Evolutionary conservation across 2,113 vertebrate genomes (phyloP), one percentile per base, ranked within the genome.

Genomic region (Oryzias celebensis): DNA sequence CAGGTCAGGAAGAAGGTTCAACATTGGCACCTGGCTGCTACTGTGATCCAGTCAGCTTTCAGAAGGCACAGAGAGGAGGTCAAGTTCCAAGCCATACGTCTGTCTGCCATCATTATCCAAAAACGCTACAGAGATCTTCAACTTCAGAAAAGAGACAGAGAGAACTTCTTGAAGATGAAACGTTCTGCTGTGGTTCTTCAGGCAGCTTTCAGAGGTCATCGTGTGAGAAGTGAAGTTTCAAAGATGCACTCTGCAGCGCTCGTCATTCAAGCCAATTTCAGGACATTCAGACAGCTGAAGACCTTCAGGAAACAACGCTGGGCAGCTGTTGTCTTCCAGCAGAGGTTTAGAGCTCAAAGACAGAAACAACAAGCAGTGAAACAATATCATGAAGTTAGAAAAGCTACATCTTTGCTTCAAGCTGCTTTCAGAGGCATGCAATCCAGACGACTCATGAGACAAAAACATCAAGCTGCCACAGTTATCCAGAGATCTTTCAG

Each of bases 41-140:
- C 88, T 23, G 45, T 78, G 43, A 93, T 98, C 55, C 91, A 96
- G 85, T 89, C 94, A 41, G 43, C 0, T 0, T 94, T 94, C 72
- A 94, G 86, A 75, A 95, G 89, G 87, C 85, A 93, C 60, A 72
- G 52, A 36, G 71, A 75, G 36, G 68, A 44, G 6, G 24, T 56
- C 6, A 92, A 89, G 42, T 98, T 92, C 18, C 75, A 3, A 24
- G 81, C 88, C 66, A 88, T 94, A 89, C 87, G 77, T 62, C 42
- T 70, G 52, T 92, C 95, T 1, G 87, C 92, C 31, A 6, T 90
- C 16, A 14, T 90, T 53, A 93, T 97, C 80, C 94, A 98, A 75
- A 89, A 77, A 57, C 65, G 55, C 20, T 96, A 91, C 14, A 88
- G 92, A 66, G 89, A 91, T 3, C 71, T 70, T 47, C 1, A 58